phyloP scores from a whole-genome alignment of 2,797 vertebrate genomes.

The Eremophila alpestris region DNA sequence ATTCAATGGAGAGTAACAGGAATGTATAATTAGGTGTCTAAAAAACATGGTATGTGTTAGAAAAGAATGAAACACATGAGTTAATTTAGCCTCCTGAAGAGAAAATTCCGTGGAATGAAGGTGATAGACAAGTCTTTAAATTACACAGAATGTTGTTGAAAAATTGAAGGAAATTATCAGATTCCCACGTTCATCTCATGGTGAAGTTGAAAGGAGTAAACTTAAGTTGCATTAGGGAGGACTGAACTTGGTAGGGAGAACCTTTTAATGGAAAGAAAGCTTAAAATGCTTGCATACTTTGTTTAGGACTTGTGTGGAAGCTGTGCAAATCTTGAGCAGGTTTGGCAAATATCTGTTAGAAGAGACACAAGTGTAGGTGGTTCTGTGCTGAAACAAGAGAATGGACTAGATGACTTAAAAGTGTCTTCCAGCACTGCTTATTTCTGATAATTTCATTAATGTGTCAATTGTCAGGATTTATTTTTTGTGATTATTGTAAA shows the following conservation, averaged over 20 bases:
- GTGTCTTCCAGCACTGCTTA: not conserved
- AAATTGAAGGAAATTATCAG: not conserved
- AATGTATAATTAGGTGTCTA: not conserved
- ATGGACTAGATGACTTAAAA: not conserved
- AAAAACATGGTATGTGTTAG: not conserved
- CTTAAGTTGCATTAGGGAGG: not conserved
- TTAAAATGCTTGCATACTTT: not conserved
- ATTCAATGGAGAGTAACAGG: not conserved
- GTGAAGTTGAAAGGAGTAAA: not conserved
- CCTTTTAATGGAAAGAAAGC: not conserved
- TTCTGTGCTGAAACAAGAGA: not conserved
- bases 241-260: not conserved
- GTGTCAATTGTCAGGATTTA: not conserved
- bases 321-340: not conserved
- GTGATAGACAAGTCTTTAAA: not conserved
- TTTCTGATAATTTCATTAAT: not conserved
- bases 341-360: not conserved
- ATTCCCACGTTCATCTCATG: not conserved
- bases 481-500: not conserved
- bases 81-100: not conserved
- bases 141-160: not conserved
- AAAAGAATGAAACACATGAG: not conserved
- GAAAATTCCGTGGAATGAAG: not conserved
- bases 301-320: not conserved
- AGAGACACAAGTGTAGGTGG: not conserved